Conservation (phyloP, 2,888 invertebrate genomes). For the Hecatera dysodea region DNA sequence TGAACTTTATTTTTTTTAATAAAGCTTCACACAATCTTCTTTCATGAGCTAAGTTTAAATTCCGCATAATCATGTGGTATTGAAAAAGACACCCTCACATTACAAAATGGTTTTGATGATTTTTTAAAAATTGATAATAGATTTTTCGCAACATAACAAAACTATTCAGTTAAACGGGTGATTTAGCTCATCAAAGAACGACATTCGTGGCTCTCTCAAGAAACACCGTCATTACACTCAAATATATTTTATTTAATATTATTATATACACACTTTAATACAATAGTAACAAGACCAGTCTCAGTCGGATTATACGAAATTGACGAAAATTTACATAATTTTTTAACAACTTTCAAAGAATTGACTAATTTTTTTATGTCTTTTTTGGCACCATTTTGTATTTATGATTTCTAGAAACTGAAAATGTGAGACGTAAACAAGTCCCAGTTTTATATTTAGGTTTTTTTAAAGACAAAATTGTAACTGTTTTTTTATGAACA, state of each 20-base stretch:
- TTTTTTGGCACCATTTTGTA: constrained; percentile 21
- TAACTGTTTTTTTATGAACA: neutral
- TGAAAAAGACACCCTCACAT: neutral
- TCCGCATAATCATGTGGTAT: neutral
- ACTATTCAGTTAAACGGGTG: neutral
- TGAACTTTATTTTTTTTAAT: constrained; percentile 9
- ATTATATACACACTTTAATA: constrained; percentile 65
- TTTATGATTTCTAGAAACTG: neutral
- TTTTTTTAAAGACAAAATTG: neutral
- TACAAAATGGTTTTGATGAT: neutral
- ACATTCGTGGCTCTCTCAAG: constrained; percentile 13
- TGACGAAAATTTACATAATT: constrained; percentile 75
- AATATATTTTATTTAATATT: constrained; percentile 55
- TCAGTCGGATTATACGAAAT: constrained; percentile 82
- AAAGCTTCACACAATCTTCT: constrained; percentile 5
- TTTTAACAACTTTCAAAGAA: constrained; percentile 70
- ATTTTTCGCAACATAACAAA: neutral
- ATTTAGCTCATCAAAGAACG: constrained; percentile 36
- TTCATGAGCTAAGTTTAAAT: constrained; percentile 19
- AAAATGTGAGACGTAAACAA: neutral
- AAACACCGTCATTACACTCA: constrained; percentile 44
- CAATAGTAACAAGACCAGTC: constrained; percentile 81
- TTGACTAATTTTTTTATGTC: constrained; percentile 41
- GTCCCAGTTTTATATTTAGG: no score
- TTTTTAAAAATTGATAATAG: neutral